These are phyloP conservation scores for Bicyclus anynana DNA, from an alignment of 1,140 invertebrate genomes.

Conservation along the genomic window DNA sequence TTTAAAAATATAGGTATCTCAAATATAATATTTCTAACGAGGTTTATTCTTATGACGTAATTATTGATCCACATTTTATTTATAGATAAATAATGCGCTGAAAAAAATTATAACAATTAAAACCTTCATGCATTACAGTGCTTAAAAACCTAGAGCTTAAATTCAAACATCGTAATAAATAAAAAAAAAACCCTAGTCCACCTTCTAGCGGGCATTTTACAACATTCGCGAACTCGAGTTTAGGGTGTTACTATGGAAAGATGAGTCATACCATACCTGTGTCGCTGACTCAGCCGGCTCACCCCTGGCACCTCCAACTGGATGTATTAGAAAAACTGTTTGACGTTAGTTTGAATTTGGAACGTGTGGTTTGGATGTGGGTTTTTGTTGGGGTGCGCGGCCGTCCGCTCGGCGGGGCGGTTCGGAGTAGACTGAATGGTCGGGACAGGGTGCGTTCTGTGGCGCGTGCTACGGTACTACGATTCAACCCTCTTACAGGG, in stretches of 20 bases:
- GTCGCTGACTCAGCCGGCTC: conserved; percentile 60
- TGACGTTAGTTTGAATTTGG: conserved; percentile 17
- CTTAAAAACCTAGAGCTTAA: too few relatives aligned
- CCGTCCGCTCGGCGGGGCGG: conserved; percentile 58
- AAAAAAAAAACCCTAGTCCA: conserved; percentile 1
- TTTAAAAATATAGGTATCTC: too few relatives aligned
- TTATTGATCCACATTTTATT: too few relatives aligned
- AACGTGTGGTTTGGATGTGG: conserved; percentile 29
- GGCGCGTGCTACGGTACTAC: conserved; percentile 50
- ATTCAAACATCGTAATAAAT: too few relatives aligned
- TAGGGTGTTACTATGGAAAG: conserved; percentile 71
- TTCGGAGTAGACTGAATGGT: conserved; percentile 55
- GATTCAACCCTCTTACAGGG: conserved; percentile 49
- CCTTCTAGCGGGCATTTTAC: conserved; percentile 4
- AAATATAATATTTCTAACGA: too few relatives aligned
- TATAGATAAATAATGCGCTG: too few relatives aligned
- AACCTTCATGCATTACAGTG: too few relatives aligned
- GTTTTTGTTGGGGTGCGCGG: conserved; percentile 57
- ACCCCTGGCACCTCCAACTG: conserved; percentile 40
- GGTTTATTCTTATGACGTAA: too few relatives aligned
- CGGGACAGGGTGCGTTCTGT: conserved; percentile 51
- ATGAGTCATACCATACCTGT: conserved; percentile 53
- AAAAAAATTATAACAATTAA: too few relatives aligned
- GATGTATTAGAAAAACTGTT: conserved; percentile 8
- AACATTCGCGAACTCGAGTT: conserved; percentile 19